Evolutionary conservation across 2,797 vertebrate species (phyloP), one percentile per base, ranked within the genome.

Genomic region (Eleutherodactylus coqui): DNA sequence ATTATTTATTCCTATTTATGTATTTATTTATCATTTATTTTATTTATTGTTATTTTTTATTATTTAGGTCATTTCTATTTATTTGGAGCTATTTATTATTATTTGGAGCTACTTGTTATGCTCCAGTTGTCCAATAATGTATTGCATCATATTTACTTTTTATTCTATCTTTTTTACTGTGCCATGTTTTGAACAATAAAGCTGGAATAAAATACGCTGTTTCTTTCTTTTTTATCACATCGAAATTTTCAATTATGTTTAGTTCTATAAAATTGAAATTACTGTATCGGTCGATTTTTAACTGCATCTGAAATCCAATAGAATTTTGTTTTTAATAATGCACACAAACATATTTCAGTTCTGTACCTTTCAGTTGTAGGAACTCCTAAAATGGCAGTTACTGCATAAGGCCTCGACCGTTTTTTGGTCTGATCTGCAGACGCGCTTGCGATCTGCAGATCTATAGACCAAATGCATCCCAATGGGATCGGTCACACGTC

Each of bases 1-100:
- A 9, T 17, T 38, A 62, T 79, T 79, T 79, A 62, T 79, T 62
- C n/a, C n/a, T n/a, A n/a, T n/a, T n/a, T n/a, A n/a, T n/a, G n/a
- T n/a, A 19, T 6, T 8, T 55, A 8, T 24, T 55, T 24, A 55
- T 55, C n/a, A n/a, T n/a, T n/a, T n/a, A 55, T 51, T 51, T 3
- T 55, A 24, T 55, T 21, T 55, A 55, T 55, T 55, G n/a, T 17
- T 38, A 62, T 79, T 79, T 79, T 43, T 79, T 62, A n/a, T n/a
- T n/a, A n/a, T n/a, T n/a, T n/a, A n/a, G n/a, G n/a, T n/a, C n/a
- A 19, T 6, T 8, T 55, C 1, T 24, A n/a, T n/a, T n/a, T n/a
- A 55, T 51, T 51, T 3, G n/a, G n/a, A n/a, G 21, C 19, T 49
- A 47, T 29, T 75, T n/a, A 47, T 49, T 49, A 29, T 21, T 49